Base-by-base conservation (phyloP, 2,797 vertebrate species). In the Holocentrus rufus region DNA sequence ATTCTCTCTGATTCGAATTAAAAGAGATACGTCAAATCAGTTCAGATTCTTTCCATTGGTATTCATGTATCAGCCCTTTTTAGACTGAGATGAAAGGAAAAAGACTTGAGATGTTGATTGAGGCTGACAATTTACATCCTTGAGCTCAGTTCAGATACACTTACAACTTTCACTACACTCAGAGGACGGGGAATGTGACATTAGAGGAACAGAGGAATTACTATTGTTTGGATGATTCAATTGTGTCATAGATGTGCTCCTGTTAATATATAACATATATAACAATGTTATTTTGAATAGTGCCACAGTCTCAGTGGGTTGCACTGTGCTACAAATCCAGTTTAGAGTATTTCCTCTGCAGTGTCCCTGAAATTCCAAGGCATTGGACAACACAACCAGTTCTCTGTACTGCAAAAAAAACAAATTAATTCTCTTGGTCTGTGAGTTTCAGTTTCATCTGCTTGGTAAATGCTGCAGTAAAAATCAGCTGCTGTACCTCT, bases 71-170 rank as follows among this genome's bases (percentile, higher is more conserved):
- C 50, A 34, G 20, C 31, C 42, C n/a, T 67, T 47, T 69, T 81
- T 44, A 75, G 67, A 77, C 55, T 53, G 27, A 74, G 63, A 83
- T 83, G 59, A 86, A 84, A 81, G 56, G 62, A 57, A 53, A 47
- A 76, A 55, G 47, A 70, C 63, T 54, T 58, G 27, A 77, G 74
- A 65, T 70, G 47, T 42, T 54, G 31, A 66, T 22, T 46, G 31
- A 68, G 63, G 53, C 47, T 63, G 56, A 68, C 7, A 49, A 56
- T 20, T 61, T 65, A 11, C 2, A 25, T 64, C 47, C 70, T 70
- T 64, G 18, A 73, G 65, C 65, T 81, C 42, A 72, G 27, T 36
- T 69, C 42, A 69, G 65, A 68, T 52, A 50, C 66, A 52, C 23
- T 47, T 52, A 59, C 20, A 60, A 52, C 31, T 77, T 50, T 31